These are phyloP conservation scores for Oncorhynchus tshawytscha DNA, from an alignment of 2,113 vertebrate genomes.

Conservation along the genomic window DNA sequence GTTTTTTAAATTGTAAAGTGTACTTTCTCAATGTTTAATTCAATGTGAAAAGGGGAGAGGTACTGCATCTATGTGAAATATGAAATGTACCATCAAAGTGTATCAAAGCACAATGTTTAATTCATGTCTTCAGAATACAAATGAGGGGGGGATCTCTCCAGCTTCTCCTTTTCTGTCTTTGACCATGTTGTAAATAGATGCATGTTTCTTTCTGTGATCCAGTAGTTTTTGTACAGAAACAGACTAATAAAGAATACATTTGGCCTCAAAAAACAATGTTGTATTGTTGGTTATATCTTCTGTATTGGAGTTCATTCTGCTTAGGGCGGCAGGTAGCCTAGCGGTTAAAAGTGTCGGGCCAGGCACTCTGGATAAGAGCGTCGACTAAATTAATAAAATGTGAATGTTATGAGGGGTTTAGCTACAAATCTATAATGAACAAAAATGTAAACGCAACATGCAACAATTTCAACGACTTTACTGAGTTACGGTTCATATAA, in stretches of 20 bases:
- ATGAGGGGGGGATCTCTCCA: conserved; percentile 35
- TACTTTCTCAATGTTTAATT: conserved; percentile 63
- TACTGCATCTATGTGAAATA: conserved; percentile 77
- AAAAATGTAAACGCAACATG: too few relatives aligned
- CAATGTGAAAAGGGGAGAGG: conserved; percentile 67
- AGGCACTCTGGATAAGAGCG: too few relatives aligned
- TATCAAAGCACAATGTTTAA: conserved; percentile 83
- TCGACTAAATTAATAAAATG: not conserved
- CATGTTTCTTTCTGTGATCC: conserved; percentile 74
- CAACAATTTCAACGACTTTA: too few relatives aligned
- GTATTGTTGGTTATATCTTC: not conserved
- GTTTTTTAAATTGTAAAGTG: conserved; percentile 45
- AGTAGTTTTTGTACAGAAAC: conserved; percentile 82
- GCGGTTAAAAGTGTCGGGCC: too few relatives aligned
- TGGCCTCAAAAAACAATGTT: conserved; percentile 65
- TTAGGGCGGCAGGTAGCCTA: too few relatives aligned
- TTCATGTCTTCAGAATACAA: conserved; percentile 70
- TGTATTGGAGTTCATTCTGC: not conserved
- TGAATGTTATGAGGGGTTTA: not conserved
- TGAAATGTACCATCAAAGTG: conserved; percentile 79
- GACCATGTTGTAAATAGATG: conserved; percentile 78
- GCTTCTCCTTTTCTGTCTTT: conserved; percentile 54
- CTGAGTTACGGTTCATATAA: too few relatives aligned
- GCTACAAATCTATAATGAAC: not conserved
- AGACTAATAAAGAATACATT: conserved; percentile 81